These are phyloP conservation scores for Aporophyla lueneburgensis DNA, from an alignment of 2,888 invertebrate genomes.

Conservation along the genomic window DNA sequence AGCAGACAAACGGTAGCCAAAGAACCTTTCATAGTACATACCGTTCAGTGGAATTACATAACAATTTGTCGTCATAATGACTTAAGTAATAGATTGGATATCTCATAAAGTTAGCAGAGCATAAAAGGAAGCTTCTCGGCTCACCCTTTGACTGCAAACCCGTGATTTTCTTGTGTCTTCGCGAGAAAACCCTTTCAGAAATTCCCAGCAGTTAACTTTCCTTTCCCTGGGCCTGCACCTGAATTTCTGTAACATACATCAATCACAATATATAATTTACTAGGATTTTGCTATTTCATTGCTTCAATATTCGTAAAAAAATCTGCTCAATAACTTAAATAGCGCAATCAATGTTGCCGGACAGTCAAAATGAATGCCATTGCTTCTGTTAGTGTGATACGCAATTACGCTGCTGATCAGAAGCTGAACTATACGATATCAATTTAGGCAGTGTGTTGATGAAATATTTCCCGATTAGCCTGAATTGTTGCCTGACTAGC, in stretches of 20 bases:
- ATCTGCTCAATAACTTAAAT: too few relatives aligned
- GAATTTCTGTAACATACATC: too few relatives aligned
- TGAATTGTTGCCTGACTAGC: background rate
- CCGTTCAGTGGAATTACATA: constrained; percentile 10
- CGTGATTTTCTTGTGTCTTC: background rate
- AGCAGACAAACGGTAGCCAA: background rate
- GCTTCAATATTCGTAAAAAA: too few relatives aligned
- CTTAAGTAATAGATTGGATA: constrained; percentile 1
- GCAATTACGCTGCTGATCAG: background rate
- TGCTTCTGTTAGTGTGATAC: background rate
- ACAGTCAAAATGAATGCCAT: too few relatives aligned
- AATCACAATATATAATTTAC: too few relatives aligned
- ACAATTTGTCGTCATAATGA: constrained; percentile 18
- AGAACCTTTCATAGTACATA: background rate
- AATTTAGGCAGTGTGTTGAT: background rate
- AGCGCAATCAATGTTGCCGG: too few relatives aligned
- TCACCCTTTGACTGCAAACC: background rate
- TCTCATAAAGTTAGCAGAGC: background rate
- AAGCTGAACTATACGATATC: background rate
- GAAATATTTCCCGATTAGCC: background rate
- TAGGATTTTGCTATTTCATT: too few relatives aligned
- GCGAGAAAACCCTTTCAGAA: background rate
- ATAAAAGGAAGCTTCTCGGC: background rate
- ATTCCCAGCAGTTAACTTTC: background rate
- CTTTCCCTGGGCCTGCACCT: background rate